Evolutionary conservation across 1,140 invertebrate species (phyloP).

Genomic region (Lepeophtheirus salmonis): DNA sequence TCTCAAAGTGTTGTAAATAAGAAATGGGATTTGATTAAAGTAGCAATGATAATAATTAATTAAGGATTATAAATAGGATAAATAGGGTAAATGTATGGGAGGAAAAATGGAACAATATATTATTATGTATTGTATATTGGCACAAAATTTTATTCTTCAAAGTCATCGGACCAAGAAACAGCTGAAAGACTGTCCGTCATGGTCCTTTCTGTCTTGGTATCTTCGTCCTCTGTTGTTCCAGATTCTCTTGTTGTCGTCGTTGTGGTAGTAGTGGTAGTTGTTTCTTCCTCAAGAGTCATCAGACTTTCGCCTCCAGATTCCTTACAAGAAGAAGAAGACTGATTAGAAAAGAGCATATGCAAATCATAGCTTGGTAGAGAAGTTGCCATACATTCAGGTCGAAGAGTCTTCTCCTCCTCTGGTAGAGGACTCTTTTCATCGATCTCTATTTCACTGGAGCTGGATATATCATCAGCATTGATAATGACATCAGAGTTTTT

Average conservation of each 20-base stretch:
- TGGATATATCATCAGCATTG: slow-evolving; percentile 1
- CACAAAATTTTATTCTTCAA: not conserved
- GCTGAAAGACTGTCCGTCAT: slow-evolving; percentile 10
- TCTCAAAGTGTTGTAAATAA: no score
- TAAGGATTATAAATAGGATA: no score
- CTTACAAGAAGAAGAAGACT: not conserved
- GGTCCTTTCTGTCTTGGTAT: slow-evolving; percentile 2
- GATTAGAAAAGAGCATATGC: not conserved
- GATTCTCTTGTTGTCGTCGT: not conserved
- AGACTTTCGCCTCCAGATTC: slow-evolving; percentile 8
- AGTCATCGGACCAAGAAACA: slow-evolving; percentile 5
- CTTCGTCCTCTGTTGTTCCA: not conserved
- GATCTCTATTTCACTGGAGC: slow-evolving; percentile 14
- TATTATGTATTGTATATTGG: no score
- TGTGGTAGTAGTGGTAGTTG: not conserved
- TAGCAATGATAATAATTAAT: no score
- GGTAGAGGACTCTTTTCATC: not conserved
- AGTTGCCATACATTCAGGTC: not conserved
- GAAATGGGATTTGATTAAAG: no score
- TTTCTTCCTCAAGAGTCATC: slow-evolving; percentile 1
- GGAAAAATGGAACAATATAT: no score
- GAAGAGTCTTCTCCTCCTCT: not conserved
- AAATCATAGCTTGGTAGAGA: slow-evolving; percentile 13
- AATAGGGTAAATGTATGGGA: no score
- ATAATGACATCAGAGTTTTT: not conserved